Evolutionary conservation across 2,113 vertebrate genomes (phyloP), one percentile per base, ranked within the genome.

Genomic region (Girardinichthys multiradiatus): DNA sequence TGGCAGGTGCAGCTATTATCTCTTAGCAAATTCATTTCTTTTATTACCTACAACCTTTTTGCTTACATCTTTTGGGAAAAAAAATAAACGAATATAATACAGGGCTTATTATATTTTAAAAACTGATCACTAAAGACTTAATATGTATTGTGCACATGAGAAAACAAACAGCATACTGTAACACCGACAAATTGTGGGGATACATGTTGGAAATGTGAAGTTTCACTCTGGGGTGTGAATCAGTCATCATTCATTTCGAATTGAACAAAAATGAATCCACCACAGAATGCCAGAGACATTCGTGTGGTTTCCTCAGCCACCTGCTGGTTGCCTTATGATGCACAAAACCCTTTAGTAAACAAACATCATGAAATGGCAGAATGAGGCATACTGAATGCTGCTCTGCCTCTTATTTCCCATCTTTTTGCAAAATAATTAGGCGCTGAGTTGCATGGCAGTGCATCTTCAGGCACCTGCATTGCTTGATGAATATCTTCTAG

Each of bases 381-480:
- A 71, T 54, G 69, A 87, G 80, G 62, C 77, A 48, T 71, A 74
- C 76, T 74, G 85, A 90, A 81, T 66, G 42, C 64, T 28, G 69
- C 74, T 70, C 76, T 57, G 64, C 74, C 65, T 78, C 74, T 70
- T 70, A 76, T 66, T 85, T 64, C 70, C 74, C 68, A 72, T 79
- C 83, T 76, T 87, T 78, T 67, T 69, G 77, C 68, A 73, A 67
- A 87, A 85, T 88, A 91, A 92, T 93, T 93, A 91, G 86, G 79
- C 70, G 72, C 83, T 42, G 48, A 71, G 42, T 81, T 85, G 76
- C 58, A 70, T 67, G 81, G 68, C 76, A 21, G 77, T 73, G 70
- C 80, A 77, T 87, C 76, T 88, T 79, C 81, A 79, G 80, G 87
- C 87, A 90, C 84, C 80, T 64, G 78, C 68, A 69, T 71, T 10